Conservation (phyloP, 2,888 invertebrate species). For the Halocaridina rubra region DNA sequence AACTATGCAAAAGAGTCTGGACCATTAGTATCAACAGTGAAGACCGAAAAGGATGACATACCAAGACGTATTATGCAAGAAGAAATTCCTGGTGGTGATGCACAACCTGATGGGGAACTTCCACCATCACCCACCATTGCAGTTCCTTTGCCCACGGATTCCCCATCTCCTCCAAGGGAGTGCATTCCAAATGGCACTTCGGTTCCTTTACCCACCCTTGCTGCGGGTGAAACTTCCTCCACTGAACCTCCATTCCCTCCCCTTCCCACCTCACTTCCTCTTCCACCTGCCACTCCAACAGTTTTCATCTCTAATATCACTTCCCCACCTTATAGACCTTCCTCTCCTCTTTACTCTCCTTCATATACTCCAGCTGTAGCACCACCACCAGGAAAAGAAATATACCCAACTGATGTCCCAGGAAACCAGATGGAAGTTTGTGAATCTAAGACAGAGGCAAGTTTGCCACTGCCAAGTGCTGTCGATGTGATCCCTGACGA, state of each 20-base stretch:
- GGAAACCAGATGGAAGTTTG: not conserved
- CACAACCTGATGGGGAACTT: not conserved
- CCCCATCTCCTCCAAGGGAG: not conserved
- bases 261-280: not conserved
- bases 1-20: not conserved
- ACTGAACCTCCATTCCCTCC: not conserved
- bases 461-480: not conserved
- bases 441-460: not conserved
- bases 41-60: slow-evolving; percentile 43
- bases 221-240: not conserved
- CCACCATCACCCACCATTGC: not conserved
- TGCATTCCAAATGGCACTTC: slow-evolving; percentile 7
- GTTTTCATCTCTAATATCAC: not conserved
- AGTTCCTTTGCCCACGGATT: not conserved
- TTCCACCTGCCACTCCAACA: not conserved
- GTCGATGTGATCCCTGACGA: not conserved
- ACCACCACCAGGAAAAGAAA: not conserved
- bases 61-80: not conserved
- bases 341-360: not conserved
- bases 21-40: slow-evolving; percentile 28
- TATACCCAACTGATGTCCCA: not conserved
- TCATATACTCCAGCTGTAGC: not conserved
- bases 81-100: not conserved
- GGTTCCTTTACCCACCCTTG: not conserved
- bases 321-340: not conserved